These are phyloP conservation scores for Leucania comma DNA, from an alignment of 2,888 invertebrate species.

Conservation along the genomic window DNA sequence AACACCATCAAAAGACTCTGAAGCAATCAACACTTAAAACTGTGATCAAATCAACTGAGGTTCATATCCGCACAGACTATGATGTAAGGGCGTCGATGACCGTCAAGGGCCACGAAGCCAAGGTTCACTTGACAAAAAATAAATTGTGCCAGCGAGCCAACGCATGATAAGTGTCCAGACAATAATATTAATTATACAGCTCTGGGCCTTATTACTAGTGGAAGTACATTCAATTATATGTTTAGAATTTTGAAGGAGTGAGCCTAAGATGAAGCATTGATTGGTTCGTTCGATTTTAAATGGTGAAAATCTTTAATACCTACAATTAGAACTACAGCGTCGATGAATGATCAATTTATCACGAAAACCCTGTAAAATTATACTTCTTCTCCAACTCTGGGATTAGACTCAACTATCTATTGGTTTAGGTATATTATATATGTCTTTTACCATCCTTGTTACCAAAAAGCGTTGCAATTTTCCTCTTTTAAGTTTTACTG, in stretches of 20 bases:
- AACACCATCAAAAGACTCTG: not conserved
- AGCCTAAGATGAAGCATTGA: not conserved
- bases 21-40: constrained; percentile 13
- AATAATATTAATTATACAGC: constrained; percentile 18
- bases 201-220: constrained; percentile 24
- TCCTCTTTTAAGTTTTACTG: constrained; percentile 13
- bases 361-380: not conserved
- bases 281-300: not conserved
- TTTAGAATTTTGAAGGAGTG: not conserved
- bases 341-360: not conserved
- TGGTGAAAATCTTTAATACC: not conserved
- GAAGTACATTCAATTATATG: constrained; percentile 5
- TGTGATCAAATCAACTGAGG: constrained; percentile 26
- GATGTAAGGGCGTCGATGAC: constrained; percentile 62
- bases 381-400: no score
- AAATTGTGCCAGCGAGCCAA: constrained; percentile 57
- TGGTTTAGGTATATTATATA: not conserved
- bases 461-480: not conserved
- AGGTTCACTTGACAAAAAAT: constrained; percentile 60
- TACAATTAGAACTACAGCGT: no score
- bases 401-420: not conserved
- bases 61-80: constrained; percentile 46
- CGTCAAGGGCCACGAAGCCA: constrained; percentile 61
- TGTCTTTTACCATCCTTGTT: not conserved
- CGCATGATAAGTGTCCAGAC: constrained; percentile 39